A percentile compares a stretch with the other conserved stretches of the same genome.
These are phyloP conservation scores for Microctenopoma stevenorrisi DNA, from an alignment of 2,797 vertebrate genomes.

Conservation along the genomic window DNA sequence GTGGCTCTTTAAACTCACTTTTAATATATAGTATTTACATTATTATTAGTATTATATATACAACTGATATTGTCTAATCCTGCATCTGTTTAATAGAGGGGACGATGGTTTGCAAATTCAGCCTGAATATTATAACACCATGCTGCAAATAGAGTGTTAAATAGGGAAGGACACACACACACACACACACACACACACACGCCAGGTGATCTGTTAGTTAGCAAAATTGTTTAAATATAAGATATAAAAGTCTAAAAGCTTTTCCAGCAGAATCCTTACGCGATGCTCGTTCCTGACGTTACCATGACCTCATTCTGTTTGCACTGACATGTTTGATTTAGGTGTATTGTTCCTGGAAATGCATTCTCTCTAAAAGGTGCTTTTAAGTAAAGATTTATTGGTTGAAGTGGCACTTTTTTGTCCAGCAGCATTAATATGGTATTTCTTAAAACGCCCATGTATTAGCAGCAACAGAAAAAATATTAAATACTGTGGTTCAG, in stretches of 20 bases:
- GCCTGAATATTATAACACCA: neutral
- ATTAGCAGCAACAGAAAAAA: neutral
- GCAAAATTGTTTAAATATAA: neutral
- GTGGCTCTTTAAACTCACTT: too few species aligned
- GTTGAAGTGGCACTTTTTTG: neutral
- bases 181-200: neutral
- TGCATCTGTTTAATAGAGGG: neutral
- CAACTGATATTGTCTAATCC: too few species aligned
- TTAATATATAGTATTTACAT: neutral
- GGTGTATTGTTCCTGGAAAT: neutral
- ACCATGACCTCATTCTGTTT: neutral
- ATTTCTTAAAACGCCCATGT: neutral
- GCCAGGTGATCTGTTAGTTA: too few species aligned
- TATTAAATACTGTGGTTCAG: neutral
- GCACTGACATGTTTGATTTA: neutral
- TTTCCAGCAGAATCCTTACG: neutral
- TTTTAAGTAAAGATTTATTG: neutral
- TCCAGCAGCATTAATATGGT: too few species aligned
- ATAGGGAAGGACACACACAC: neutral
- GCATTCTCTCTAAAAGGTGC: too few species aligned
- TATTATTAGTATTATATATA: neutral
- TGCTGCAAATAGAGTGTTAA: neutral
- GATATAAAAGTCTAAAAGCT: neutral
- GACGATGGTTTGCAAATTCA: constrained; percentile 16
- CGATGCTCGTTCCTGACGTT: neutral